These are phyloP conservation scores for Polypedilum vanderplanki DNA, from an alignment of 1,140 invertebrate species.

Conservation along the genomic window DNA sequence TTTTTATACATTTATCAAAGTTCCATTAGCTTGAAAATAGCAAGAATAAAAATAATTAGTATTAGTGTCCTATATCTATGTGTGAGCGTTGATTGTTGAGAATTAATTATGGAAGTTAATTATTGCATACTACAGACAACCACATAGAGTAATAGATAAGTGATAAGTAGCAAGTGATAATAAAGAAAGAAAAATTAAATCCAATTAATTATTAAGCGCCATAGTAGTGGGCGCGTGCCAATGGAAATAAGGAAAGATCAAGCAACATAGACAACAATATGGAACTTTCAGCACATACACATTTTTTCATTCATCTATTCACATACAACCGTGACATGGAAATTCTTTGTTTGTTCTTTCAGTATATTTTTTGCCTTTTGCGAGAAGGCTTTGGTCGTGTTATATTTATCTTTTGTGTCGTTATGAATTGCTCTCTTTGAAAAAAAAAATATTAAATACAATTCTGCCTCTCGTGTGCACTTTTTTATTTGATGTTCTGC, in stretches of 20 bases:
- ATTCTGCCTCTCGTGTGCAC: no score
- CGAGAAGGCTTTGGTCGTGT: background rate
- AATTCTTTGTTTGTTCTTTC: slow-evolving; percentile 30
- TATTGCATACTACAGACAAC: background rate
- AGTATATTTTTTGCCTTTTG: slow-evolving; percentile 22
- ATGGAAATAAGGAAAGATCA: background rate
- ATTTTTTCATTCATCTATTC: background rate
- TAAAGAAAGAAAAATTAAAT: slow-evolving; percentile 3
- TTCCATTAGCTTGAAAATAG: background rate
- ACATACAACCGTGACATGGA: slow-evolving; percentile 6
- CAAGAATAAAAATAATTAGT: background rate
- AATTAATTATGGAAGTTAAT: no score
- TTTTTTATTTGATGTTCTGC: no score
- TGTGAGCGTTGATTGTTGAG: background rate
- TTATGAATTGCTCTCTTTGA: no score
- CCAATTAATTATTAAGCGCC: background rate
- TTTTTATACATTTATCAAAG: no score
- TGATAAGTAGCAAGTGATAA: no score
- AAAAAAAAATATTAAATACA: no score
- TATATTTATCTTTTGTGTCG: no score
- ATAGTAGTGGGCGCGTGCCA: slow-evolving; percentile 1
- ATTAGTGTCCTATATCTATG: background rate
- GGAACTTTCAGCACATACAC: background rate
- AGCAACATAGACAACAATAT: background rate
- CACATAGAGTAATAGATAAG: background rate